Evolutionary conservation across 2,888 invertebrate genomes (phyloP).

Genomic region (Drosophila neonasuta): DNA sequence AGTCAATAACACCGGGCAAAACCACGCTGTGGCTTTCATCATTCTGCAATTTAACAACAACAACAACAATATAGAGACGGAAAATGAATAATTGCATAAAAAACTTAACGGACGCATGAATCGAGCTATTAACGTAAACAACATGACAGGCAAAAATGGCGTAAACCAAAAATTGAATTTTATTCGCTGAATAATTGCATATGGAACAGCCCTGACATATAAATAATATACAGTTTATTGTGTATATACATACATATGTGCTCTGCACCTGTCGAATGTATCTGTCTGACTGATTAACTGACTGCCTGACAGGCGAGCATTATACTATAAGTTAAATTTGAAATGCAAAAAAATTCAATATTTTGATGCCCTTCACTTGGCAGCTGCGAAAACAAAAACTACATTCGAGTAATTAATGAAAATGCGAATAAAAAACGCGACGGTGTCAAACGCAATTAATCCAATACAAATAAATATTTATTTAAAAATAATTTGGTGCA

Average conservation of each 20-base stretch:
- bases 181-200: conserved; percentile 43
- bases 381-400: neutral
- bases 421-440: neutral
- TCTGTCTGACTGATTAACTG: neutral
- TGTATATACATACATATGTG: neutral
- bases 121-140: conserved; percentile 21
- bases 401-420: neutral
- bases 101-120: conserved; percentile 33
- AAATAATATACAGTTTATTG: neutral
- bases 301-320: neutral
- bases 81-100: conserved; percentile 34
- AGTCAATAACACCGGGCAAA: conserved; percentile 81
- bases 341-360: neutral
- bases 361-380: neutral
- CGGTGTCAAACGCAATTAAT: neutral
- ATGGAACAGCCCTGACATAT: conserved; percentile 8
- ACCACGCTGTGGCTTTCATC: conserved; percentile 83
- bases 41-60: conserved; percentile 55
- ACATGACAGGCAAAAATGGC: conserved; percentile 14
- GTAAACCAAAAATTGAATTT: conserved; percentile 41
- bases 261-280: neutral
- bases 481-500: neutral
- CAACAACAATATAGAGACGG: neutral
- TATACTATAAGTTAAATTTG: neutral
- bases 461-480: neutral